Base-by-base conservation (phyloP, 2,113 vertebrate genomes). In the Siniperca chuatsi region DNA sequence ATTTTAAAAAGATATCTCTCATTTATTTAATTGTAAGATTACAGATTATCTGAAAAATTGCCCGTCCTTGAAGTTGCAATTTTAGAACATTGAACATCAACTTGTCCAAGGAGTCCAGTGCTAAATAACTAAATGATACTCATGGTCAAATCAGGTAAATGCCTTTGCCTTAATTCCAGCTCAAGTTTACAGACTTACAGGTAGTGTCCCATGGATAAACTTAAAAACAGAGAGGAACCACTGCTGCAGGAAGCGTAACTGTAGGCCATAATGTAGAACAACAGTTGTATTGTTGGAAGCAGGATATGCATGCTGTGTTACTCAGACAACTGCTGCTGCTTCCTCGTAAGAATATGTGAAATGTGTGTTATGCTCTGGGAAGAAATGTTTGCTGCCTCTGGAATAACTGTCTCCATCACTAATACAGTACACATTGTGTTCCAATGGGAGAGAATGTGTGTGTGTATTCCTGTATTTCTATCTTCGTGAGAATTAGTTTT, bases 371-470 rank as follows among this genome's bases (percentile, higher is more conserved):
- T 72, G 61, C 74, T 83, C 66, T 76, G 72, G 58, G 74, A 57
- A 52, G 54, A 90, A 88, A 81, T 69, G 52, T 89, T 81, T 81
- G 73, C 87, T 85, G 40, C 80, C 77, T 88, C 74, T 82, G 84
- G 77, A 92, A 93, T 92, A 92, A 89, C 74, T 79, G 85, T 76
- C 73, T 85, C 66, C 74, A 83, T 76, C 83, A 94, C 94, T 94
- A 96, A 95, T 91, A 89, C 46, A 48, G 46, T 48, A 16, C 89
- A 92, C 84, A 76, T 66, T 72, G 67, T 83, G 87, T 86, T 79
- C 58, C 79, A 65, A 67, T 64, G 82, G 68, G 88, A 86, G 84
- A 78, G 75, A 73, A 16, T 60, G 57, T 70, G 69, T 83, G 62
- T 65, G 25, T 65, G 20, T 81, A 67, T 75, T 48, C 33, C 4